A percentile compares a stretch with the other conserved stretches of the same genome.
Conservation (phyloP, 2,888 invertebrate genomes). For the Drosophila differens region DNA sequence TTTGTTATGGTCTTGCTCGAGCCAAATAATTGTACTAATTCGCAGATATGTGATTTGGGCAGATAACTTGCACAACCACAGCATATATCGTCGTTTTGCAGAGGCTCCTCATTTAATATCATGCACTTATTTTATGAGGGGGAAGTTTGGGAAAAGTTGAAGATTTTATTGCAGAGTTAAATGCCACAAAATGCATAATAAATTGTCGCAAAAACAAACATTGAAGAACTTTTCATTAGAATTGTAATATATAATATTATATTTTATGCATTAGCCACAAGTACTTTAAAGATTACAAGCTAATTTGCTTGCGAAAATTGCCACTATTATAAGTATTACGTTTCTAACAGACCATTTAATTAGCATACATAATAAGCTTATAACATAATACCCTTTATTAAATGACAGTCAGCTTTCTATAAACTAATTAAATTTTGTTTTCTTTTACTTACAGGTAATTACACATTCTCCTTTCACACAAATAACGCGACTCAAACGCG, state of each 20-base stretch:
- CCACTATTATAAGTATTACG: not conserved
- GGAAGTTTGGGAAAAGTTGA: conserved; percentile 1
- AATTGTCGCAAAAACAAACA: not conserved
- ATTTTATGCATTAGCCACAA: not conserved
- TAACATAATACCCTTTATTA: not conserved
- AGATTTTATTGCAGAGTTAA: conserved; percentile 11
- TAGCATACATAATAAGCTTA: not conserved
- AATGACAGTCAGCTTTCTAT: conserved; percentile 2
- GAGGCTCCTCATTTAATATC: not conserved
- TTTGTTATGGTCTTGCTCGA: not conserved
- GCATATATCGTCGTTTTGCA: conserved; percentile 44
- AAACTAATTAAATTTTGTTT: conserved; percentile 34
- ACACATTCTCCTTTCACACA: not conserved
- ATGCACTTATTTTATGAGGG: not conserved
- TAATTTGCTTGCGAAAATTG: not conserved
- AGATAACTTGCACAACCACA: conserved; percentile 26
- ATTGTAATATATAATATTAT: not conserved
- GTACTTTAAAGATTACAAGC: not conserved
- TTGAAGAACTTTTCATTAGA: not conserved
- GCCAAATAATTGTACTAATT: conserved; percentile 22
- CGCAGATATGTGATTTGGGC: conserved; percentile 13
- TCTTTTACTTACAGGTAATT: conserved; percentile 68
- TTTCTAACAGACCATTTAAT: not conserved
- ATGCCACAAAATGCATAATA: conserved; percentile 11
- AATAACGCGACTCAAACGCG: not conserved